These are phyloP conservation scores for Apodemia mormo DNA, from an alignment of 2,888 invertebrate species.

Conservation along the genomic window DNA sequence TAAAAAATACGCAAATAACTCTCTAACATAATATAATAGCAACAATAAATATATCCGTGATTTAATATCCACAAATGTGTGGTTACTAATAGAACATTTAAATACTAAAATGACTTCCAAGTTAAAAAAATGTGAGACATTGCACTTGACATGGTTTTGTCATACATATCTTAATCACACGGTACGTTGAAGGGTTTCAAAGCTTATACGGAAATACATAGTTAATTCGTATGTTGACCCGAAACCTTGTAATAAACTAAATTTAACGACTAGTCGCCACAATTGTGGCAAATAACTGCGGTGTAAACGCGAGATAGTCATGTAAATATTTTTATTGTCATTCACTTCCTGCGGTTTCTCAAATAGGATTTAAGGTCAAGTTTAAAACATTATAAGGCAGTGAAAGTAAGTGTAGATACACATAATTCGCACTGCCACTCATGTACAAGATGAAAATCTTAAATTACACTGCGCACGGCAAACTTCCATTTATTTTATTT, in stretches of 20 bases:
- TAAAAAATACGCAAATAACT: too few relatives aligned
- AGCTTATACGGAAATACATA: neutral
- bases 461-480: constrained; percentile 70
- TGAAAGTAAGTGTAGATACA: constrained; percentile 75
- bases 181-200: neutral
- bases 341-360: constrained; percentile 68
- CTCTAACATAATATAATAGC: too few relatives aligned
- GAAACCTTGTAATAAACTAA: constrained; percentile 1
- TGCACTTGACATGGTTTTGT: neutral
- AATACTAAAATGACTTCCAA: too few relatives aligned
- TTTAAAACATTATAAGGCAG: constrained; percentile 54
- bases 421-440: constrained; percentile 67
- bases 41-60: too few relatives aligned
- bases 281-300: constrained; percentile 1
- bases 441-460: constrained; percentile 71
- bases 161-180: neutral
- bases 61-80: too few relatives aligned
- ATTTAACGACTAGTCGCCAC: constrained; percentile 1
- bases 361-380: constrained; percentile 73
- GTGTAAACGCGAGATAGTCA: constrained; percentile 30
- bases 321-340: constrained; percentile 47
- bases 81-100: too few relatives aligned
- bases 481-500: constrained; percentile 66
- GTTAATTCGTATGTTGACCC: constrained; percentile 5
- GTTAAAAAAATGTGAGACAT: neutral